Conservation (phyloP, 2,113 vertebrate species). For the Helogale parvula region DNA sequence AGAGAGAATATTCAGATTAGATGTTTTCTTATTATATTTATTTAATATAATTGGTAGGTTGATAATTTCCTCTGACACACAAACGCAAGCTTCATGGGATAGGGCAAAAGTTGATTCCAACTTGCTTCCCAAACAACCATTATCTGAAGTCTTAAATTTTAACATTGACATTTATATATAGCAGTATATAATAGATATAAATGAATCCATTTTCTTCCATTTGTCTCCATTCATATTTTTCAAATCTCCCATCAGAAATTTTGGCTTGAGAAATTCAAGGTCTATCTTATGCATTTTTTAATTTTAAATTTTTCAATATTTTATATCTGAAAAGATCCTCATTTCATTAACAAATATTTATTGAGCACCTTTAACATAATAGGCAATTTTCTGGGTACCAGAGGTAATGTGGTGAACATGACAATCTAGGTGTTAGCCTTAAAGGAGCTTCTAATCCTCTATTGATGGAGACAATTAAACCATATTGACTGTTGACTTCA, state of each 20-base stretch:
- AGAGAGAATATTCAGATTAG: not conserved
- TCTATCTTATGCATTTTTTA: not conserved
- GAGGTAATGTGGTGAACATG: not conserved
- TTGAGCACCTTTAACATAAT: not conserved
- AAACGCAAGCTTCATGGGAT: not conserved
- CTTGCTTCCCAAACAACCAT: not conserved
- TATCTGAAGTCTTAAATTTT: not conserved
- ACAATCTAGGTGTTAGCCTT: not conserved
- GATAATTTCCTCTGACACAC: not conserved
- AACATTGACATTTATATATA: not conserved
- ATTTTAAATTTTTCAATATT: not conserved
- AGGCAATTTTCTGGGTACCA: not conserved
- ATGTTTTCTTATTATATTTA: not conserved
- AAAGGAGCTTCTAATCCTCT: not conserved
- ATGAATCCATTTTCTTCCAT: not conserved
- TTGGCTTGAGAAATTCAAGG: not conserved
- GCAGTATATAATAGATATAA: not conserved
- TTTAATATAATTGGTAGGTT: not conserved
- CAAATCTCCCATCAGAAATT: not conserved
- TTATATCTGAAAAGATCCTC: not conserved
- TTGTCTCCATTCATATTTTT: constrained; percentile 13
- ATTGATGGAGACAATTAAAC: not conserved
- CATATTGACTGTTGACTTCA: not conserved
- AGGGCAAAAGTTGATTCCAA: not conserved
- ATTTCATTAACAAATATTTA: not conserved